phyloP scores from a whole-genome alignment of 2,888 invertebrate genomes.

The Anagyrus pseudococci region DNA sequence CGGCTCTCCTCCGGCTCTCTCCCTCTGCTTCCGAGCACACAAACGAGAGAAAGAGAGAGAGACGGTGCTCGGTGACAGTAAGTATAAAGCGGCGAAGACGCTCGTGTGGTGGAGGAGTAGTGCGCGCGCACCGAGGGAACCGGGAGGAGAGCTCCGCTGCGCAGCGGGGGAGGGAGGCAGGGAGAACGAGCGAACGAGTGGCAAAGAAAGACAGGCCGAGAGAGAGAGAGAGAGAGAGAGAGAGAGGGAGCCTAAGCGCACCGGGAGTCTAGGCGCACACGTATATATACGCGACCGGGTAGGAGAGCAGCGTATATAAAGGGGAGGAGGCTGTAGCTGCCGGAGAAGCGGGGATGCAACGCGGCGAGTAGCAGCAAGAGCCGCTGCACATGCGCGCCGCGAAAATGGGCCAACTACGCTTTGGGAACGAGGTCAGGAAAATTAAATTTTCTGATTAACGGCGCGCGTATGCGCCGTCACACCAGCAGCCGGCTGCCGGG shows the following conservation, averaged over 20 bases:
- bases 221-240: slow-evolving; percentile 8
- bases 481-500: no score
- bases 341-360: no score
- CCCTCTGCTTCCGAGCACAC: no score
- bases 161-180: not conserved
- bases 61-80: no score
- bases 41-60: no score
- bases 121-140: not conserved
- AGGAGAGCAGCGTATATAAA: slow-evolving; percentile 1
- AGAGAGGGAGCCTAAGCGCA: not conserved
- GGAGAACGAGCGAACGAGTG: no score
- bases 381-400: slow-evolving; percentile 41
- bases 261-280: not conserved
- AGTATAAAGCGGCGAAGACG: no score
- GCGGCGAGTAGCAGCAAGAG: slow-evolving; percentile 2
- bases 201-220: no score
- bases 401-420: slow-evolving; percentile 55
- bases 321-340: slow-evolving; percentile 4
- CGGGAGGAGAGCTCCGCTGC: not conserved
- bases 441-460: slow-evolving; percentile 60
- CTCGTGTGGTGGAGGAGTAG: no score
- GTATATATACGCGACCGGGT: no score
- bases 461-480: slow-evolving; percentile 43
- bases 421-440: slow-evolving; percentile 60
- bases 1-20: no score